A percentile compares a stretch with the other conserved stretches of the same genome.
phyloP scores from a whole-genome alignment of 2,113 vertebrate genomes.

The Phycodurus eques region DNA sequence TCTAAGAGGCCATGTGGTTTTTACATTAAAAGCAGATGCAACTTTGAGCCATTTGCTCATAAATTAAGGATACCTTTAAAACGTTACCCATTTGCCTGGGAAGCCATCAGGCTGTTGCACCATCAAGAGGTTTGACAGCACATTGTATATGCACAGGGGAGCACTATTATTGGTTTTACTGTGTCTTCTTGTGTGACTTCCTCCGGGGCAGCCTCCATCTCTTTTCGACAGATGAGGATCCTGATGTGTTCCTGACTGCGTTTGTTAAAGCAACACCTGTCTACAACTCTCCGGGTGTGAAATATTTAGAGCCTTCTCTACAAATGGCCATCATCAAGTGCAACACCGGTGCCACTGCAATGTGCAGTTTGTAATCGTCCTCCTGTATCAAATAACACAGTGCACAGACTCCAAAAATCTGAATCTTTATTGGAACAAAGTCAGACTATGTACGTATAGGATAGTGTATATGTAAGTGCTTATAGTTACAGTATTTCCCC shows the following conservation, averaged over 20 bases:
- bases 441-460: neutral
- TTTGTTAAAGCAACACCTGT: constrained; percentile 57
- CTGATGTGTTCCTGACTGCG: constrained; percentile 48
- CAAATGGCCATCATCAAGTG: constrained; percentile 20
- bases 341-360: neutral
- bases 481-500: neutral
- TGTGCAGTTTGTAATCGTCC: neutral
- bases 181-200: constrained; percentile 34
- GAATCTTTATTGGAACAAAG: neutral
- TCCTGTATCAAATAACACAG: neutral
- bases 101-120: constrained; percentile 30
- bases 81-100: constrained; percentile 37
- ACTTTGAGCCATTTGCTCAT: constrained; percentile 8
- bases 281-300: constrained; percentile 15
- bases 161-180: constrained; percentile 37
- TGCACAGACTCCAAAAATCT: neutral
- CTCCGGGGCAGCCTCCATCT: constrained; percentile 38
- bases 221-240: constrained; percentile 51
- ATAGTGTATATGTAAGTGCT: neutral
- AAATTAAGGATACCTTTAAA: constrained; percentile 15
- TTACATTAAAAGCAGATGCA: neutral
- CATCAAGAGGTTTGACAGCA: constrained; percentile 32
- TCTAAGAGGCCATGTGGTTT: neutral
- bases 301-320: constrained; percentile 33
- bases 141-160: constrained; percentile 30